Percentiles rank a stretch among this genome's conserved stretches.
Evolutionary conservation across 2,113 vertebrate species (phyloP).

Genomic region (Dicerorhinus sumatrensis): DNA sequence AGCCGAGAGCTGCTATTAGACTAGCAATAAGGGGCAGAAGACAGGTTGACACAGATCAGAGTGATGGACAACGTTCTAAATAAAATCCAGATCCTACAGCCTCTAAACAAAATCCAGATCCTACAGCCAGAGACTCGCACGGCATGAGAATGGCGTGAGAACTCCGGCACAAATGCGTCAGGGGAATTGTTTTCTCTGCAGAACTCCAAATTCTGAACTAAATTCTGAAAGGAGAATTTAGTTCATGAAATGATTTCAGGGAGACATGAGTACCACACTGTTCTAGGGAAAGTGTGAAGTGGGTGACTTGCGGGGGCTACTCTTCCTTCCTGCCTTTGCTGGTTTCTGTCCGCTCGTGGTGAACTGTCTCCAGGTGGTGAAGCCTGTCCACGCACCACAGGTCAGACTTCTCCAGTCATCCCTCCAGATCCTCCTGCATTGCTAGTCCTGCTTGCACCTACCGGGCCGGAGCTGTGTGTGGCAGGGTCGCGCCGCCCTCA

Average conservation of each 20-base stretch:
- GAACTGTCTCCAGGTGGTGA: neutral
- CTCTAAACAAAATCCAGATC: neutral
- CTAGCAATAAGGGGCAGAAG: neutral
- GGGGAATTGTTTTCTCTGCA: neutral
- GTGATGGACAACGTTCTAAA: neutral
- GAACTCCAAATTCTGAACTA: neutral
- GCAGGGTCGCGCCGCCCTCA: neutral
- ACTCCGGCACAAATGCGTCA: neutral
- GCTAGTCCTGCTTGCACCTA: neutral
- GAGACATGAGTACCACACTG: neutral
- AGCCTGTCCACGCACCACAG: accelerated
- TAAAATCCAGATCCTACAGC: neutral
- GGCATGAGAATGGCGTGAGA: neutral
- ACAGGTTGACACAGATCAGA: neutral
- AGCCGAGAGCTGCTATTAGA: neutral
- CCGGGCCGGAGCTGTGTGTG: neutral
- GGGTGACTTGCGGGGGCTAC: neutral
- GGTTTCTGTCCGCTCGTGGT: neutral
- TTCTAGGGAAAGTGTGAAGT: neutral
- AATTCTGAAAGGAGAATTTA: neutral
- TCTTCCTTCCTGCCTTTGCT: neutral
- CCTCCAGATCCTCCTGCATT: neutral
- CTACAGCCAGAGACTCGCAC: neutral
- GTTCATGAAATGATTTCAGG: neutral
- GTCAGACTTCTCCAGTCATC: neutral